phyloP scores from a whole-genome alignment of 2,113 vertebrate species.

The Dunckerocampus dactyliophorus region DNA sequence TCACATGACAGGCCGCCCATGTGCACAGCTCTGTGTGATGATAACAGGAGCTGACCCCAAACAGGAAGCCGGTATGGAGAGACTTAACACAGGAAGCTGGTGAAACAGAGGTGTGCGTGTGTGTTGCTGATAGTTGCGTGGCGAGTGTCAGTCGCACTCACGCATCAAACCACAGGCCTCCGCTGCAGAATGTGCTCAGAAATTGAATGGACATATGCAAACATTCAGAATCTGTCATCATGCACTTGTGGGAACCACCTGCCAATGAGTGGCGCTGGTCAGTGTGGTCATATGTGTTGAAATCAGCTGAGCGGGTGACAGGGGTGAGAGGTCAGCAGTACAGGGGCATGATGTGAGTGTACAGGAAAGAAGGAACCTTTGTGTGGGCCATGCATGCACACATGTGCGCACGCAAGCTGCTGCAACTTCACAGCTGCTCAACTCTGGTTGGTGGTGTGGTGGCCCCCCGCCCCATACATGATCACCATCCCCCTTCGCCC shows the following conservation, averaged over 20 bases:
- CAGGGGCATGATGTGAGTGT: neutral
- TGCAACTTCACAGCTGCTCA: constrained; percentile 47
- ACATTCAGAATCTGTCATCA: neutral
- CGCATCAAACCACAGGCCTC: constrained; percentile 13
- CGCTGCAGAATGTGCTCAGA: constrained; percentile 4
- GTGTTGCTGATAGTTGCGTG: constrained; percentile 39
- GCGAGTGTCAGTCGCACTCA: constrained; percentile 21
- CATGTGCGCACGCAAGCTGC: constrained; percentile 18
- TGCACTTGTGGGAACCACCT: neutral
- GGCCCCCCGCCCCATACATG: neutral
- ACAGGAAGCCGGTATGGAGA: constrained; percentile 65
- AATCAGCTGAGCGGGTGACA: constrained; percentile 44
- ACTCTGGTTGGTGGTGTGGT: constrained; percentile 32
- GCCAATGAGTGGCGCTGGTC: constrained; percentile 11
- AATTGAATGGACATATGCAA: neutral
- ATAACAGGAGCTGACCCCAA: constrained; percentile 67
- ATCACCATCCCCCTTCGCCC: constrained; percentile 18
- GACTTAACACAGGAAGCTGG: constrained; percentile 71
- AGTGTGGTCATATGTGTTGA: constrained; percentile 25
- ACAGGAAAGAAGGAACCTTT: constrained; percentile 46
- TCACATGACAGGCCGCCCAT: constrained; percentile 56
- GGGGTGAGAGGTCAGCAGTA: constrained; percentile 31
- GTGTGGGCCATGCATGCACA: constrained; percentile 25
- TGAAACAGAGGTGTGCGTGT: constrained; percentile 43
- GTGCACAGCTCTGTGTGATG: constrained; percentile 59